Conservation (phyloP, 2,888 invertebrate genomes). For the Priocnemis perturbator region DNA sequence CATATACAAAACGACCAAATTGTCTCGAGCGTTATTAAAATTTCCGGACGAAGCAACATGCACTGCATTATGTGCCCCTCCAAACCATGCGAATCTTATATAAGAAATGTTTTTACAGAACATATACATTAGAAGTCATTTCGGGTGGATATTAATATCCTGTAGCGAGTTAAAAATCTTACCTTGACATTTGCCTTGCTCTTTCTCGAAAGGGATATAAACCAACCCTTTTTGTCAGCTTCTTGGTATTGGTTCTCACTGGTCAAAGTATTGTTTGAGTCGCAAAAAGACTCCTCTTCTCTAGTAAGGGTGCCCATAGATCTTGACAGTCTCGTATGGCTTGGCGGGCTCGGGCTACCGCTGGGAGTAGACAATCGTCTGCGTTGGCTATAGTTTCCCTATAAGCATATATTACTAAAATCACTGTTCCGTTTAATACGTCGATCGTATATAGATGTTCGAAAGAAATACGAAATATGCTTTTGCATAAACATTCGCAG, state of each 20-base stretch:
- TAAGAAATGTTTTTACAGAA: too few species aligned
- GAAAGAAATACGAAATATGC: too few species aligned
- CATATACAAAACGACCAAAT: too few species aligned
- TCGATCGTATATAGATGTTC: too few species aligned
- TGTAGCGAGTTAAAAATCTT: conserved; percentile 23
- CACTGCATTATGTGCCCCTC: too few species aligned
- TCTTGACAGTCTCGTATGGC: conserved; percentile 77
- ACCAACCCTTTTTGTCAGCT: conserved; percentile 81
- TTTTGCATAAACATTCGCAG: too few species aligned
- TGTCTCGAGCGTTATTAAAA: too few species aligned
- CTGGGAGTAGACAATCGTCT: conserved; percentile 86
- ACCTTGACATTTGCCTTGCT: conserved; percentile 78
- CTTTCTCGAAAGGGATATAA: conserved; percentile 87
- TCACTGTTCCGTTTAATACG: too few species aligned
- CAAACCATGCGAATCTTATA: too few species aligned
- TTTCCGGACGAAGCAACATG: too few species aligned
- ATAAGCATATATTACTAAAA: conserved; percentile 52
- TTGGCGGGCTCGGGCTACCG: conserved; percentile 82
- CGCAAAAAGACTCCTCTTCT: conserved; percentile 73
- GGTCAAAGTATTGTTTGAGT: conserved; percentile 73
- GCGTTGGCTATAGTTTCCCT: conserved; percentile 83
- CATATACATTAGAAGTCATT: too few species aligned
- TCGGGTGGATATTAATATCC: too few species aligned
- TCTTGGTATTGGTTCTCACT: conserved; percentile 76
- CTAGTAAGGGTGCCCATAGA: conserved; percentile 71